A percentile compares a stretch with the other conserved stretches of the same genome.
phyloP scores from a whole-genome alignment of 1,140 invertebrate genomes.

The Oncopeltus fasciatus region DNA sequence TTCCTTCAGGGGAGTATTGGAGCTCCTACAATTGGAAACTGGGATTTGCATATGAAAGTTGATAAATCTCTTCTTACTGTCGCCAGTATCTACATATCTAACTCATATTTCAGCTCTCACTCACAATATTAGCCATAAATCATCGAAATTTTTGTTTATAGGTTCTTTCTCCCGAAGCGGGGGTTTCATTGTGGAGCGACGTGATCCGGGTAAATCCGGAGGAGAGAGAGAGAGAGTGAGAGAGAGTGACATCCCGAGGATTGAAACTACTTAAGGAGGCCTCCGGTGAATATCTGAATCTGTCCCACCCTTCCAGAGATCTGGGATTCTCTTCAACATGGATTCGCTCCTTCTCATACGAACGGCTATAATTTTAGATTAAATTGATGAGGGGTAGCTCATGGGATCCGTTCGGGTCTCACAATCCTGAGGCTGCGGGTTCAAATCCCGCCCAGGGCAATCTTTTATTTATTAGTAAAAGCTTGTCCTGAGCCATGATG shows the following conservation, averaged over 20 bases:
- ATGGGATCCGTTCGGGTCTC: too few relatives aligned
- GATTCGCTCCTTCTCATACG: too few relatives aligned
- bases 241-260: conserved; percentile 11
- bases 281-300: too few relatives aligned
- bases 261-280: too few relatives aligned
- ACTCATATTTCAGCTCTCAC: conserved; percentile 12
- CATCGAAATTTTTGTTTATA: conserved; percentile 12
- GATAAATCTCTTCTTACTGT: conserved; percentile 18
- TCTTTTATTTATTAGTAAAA: too few relatives aligned
- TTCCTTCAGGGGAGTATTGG: not conserved
- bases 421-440: too few relatives aligned
- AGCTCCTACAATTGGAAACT: not conserved
- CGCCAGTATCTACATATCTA: conserved; percentile 14
- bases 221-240: conserved; percentile 16
- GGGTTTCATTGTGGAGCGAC: not conserved
- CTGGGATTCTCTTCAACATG: too few relatives aligned
- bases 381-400: too few relatives aligned
- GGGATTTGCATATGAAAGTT: conserved; percentile 18
- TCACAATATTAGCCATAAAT: conserved; percentile 19
- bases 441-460: too few relatives aligned
- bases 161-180: not conserved
- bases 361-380: too few relatives aligned
- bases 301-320: too few relatives aligned
- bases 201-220: not conserved
- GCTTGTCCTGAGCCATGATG: too few relatives aligned